Percentiles rank a stretch among this genome's conserved stretches.
Evolutionary conservation across 2,797 vertebrate species (phyloP).

Genomic region (Pseudochirops corinnae): DNA sequence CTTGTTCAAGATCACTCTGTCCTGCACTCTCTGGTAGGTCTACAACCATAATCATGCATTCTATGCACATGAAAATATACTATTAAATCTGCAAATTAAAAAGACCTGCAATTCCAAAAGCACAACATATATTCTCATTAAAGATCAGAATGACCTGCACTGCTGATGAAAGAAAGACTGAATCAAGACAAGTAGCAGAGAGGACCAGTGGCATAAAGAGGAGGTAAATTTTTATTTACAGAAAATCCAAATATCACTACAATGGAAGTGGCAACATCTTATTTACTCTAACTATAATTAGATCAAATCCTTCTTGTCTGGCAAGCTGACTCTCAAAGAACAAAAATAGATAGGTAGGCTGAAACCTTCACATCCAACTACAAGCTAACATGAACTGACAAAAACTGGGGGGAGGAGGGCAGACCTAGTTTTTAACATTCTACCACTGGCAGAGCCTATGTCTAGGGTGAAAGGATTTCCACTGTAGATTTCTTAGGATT

Average conservation of each 20-base stretch:
- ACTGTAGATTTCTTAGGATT: background rate
- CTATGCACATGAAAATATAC: conserved; percentile 63
- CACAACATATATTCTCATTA: background rate
- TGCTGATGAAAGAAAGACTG: background rate
- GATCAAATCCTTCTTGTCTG: conserved; percentile 32
- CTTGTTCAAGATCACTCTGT: background rate
- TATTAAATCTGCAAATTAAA: conserved; percentile 47
- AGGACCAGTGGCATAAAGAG: conserved; percentile 11
- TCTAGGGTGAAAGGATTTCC: background rate
- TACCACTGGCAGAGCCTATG: background rate
- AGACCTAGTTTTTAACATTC: background rate
- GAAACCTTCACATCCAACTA: conserved; percentile 17
- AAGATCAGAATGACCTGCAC: conserved; percentile 19
- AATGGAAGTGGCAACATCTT: background rate
- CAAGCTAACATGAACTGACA: conserved; percentile 28
- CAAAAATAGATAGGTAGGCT: conserved; percentile 26
- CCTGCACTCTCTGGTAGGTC: conserved; percentile 58
- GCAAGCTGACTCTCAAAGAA: conserved; percentile 47
- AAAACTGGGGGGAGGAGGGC: conserved; percentile 65
- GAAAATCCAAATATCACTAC: background rate
- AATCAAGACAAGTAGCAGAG: background rate
- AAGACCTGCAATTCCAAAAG: conserved; percentile 27
- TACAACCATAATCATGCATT: conserved; percentile 61
- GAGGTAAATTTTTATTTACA: conserved; percentile 22
- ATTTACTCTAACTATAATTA: conserved; percentile 59